phyloP scores from a whole-genome alignment of 2,113 vertebrate species.

The Eolophus roseicapilla region DNA sequence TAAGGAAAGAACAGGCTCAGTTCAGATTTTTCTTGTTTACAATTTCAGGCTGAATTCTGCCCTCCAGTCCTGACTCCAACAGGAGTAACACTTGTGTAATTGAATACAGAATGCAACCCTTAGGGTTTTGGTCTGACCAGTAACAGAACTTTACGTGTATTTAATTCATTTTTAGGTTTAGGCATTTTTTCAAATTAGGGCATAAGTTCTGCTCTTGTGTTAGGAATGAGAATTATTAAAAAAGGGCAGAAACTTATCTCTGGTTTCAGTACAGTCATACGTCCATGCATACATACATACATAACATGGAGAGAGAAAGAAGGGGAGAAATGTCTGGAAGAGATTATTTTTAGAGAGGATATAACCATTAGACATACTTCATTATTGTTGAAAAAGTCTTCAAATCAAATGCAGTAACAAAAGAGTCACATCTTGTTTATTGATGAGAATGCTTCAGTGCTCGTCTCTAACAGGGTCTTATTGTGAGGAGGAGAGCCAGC shows the following conservation, averaged over 20 bases:
- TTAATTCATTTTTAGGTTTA: slow-evolving; percentile 58
- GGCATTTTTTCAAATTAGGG: slow-evolving; percentile 39
- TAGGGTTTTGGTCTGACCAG: slow-evolving; percentile 44
- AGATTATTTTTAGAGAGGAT: slow-evolving; percentile 30
- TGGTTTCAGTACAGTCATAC: background rate
- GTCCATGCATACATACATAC: background rate
- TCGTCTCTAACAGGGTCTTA: background rate
- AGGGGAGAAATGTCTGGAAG: background rate
- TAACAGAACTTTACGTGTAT: slow-evolving; percentile 47
- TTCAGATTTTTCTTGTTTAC: slow-evolving; percentile 61
- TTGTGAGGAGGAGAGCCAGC: background rate
- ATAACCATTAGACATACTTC: slow-evolving; percentile 29
- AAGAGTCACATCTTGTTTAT: slow-evolving; percentile 45
- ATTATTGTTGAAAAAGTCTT: slow-evolving; percentile 24
- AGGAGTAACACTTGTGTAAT: slow-evolving; percentile 56
- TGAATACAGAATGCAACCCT: slow-evolving; percentile 60
- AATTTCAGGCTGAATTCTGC: slow-evolving; percentile 62
- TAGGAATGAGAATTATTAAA: slow-evolving; percentile 11
- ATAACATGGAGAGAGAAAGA: background rate
- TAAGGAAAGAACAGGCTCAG: slow-evolving; percentile 16
- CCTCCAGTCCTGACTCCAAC: slow-evolving; percentile 51
- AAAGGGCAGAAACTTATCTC: slow-evolving; percentile 17
- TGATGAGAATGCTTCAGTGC: slow-evolving; percentile 3
- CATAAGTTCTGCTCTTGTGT: slow-evolving; percentile 20
- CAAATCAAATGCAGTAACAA: slow-evolving; percentile 31